These are phyloP conservation scores for Agriotes lineatus DNA, from an alignment of 2,888 invertebrate genomes.

Conservation along the genomic window DNA sequence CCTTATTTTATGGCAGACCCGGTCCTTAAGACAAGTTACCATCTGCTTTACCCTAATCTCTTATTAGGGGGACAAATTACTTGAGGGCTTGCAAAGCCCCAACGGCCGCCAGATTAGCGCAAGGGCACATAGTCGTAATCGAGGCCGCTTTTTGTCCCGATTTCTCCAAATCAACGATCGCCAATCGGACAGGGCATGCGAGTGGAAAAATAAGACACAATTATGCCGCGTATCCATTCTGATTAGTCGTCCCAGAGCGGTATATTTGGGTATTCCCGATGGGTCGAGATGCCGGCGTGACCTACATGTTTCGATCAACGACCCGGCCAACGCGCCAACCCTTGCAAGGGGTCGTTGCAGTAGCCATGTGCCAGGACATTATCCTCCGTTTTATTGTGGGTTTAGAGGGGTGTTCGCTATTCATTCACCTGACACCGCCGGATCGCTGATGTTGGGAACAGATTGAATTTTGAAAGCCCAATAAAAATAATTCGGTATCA, in stretches of 20 bases:
- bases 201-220: conserved; percentile 17
- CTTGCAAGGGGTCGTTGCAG: conserved; percentile 33
- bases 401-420: conserved; percentile 5
- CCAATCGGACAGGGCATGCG: too few species aligned
- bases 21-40: too few species aligned
- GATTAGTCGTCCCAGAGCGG: conserved; percentile 34
- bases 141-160: too few species aligned
- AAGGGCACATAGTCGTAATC: too few species aligned
- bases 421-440: not conserved
- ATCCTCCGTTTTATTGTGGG: conserved; percentile 20
- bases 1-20: too few species aligned
- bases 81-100: not conserved
- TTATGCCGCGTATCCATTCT: conserved; percentile 20
- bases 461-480: too few species aligned
- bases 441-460: too few species aligned
- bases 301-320: conserved; percentile 45
- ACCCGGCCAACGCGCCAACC: conserved; percentile 38
- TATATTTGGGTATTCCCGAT: conserved; percentile 37
- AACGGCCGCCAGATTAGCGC: too few species aligned
- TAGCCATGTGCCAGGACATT: conserved; percentile 38
- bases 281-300: conserved; percentile 35
- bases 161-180: too few species aligned
- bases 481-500: too few species aligned
- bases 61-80: not conserved
- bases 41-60: too few species aligned